Evolutionary conservation across 2,113 vertebrate genomes (phyloP).

Genomic region (Carlito syrichta): DNA sequence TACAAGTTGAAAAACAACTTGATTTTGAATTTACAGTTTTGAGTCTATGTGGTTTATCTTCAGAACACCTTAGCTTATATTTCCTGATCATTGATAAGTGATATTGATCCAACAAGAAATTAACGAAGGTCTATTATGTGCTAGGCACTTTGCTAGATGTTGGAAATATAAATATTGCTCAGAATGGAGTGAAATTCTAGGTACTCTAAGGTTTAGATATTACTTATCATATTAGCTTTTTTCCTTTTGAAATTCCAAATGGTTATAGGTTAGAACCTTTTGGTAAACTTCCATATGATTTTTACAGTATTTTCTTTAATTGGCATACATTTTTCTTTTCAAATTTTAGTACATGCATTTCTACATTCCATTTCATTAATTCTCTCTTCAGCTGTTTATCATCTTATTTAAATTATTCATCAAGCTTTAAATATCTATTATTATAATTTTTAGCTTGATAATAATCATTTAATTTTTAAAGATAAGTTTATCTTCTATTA

Average conservation of each 20-base stretch:
- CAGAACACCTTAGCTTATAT: not conserved
- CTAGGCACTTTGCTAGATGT: not conserved
- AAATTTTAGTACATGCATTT: not conserved
- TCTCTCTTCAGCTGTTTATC: not conserved
- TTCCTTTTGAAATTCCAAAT: not conserved
- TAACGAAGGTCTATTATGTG: not conserved
- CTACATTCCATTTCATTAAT: not conserved
- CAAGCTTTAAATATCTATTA: not conserved
- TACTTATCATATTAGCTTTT: not conserved
- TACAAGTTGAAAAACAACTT: conserved; percentile 26
- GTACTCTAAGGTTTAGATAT: not conserved
- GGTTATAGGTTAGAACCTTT: not conserved
- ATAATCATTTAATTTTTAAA: not conserved
- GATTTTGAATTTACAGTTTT: conserved; percentile 26
- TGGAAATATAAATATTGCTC: not conserved
- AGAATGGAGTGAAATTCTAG: not conserved
- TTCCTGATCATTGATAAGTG: not conserved
- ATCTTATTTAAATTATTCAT: not conserved
- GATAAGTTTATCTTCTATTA: not conserved
- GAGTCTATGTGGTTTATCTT: not conserved
- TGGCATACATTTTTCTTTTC: not conserved
- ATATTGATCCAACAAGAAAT: not conserved
- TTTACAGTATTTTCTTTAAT: not conserved
- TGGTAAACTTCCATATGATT: not conserved
- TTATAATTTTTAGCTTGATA: not conserved